phyloP scores from a whole-genome alignment of 2,113 vertebrate genomes.

The Grantiella picta region DNA sequence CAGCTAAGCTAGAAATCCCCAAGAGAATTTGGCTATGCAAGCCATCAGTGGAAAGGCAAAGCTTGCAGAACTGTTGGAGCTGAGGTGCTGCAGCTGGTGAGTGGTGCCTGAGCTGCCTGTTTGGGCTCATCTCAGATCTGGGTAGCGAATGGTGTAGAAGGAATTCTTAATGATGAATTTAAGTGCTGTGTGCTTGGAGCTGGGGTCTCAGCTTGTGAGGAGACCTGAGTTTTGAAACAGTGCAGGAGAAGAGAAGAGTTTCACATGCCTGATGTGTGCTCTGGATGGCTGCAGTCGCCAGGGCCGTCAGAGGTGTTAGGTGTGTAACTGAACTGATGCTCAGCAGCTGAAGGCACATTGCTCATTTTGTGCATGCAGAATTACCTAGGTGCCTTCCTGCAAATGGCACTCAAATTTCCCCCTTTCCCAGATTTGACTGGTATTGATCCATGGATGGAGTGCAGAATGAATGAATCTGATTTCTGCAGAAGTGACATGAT shows the following conservation, averaged over 20 bases:
- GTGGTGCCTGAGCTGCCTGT: accelerated
- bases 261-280: background rate
- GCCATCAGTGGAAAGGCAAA: background rate
- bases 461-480: background rate
- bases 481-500: constrained; percentile 13
- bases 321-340: background rate
- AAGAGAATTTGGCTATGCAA: background rate
- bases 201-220: background rate
- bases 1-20: background rate
- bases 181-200: background rate
- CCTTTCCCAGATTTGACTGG: background rate
- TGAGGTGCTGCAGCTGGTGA: background rate
- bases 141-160: background rate
- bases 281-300: accelerated
- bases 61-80: background rate
- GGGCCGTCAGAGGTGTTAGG: background rate
- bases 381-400: background rate
- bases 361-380: background rate
- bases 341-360: background rate
- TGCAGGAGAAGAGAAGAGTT: background rate
- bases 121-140: background rate
- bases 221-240: background rate
- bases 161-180: background rate
- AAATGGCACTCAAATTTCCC: background rate
- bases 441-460: background rate